Evolutionary conservation across 2,113 vertebrate species (phyloP), one percentile per base, ranked within the genome.

Genomic region (Eonycteris spelaea): DNA sequence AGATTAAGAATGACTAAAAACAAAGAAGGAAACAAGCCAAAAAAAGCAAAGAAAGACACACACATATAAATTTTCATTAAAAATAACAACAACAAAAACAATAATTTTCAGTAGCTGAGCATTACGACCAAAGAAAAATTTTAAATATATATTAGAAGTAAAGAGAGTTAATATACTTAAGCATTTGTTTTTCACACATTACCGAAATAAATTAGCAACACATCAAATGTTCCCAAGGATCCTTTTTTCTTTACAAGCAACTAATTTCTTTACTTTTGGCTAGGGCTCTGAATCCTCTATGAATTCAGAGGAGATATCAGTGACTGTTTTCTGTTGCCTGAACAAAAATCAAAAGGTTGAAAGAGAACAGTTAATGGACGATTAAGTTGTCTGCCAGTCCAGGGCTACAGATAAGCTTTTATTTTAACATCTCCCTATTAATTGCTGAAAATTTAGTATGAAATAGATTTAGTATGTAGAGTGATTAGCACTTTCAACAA

Each of bases 161-260:
- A 75, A 90, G 40, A 92, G 6, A 61, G n/a, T 85, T 59, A 82
- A 51, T 59, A 35, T 33, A 65, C 3, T 70, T 75, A 86, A 57
- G 3, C 8, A 74, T 78, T 86, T 55, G 11, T 51, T 87, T 33
- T 68, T 85, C 24, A 35, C 30, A 71, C 67, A 77, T 14, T 68
- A 82, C 18, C 30, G 59, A 71, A 87, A 80, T 90, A 94, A 96
- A 91, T 30, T 55, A 91, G 14, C 53, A 74, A 89, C 40, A 86
- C 4, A 82, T 91, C 33, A 91, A 67, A 78, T 45, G 33, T 45
- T 15, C 16, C 40, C 9, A 61, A 33, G 26, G 6, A 19, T 90
- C 83, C 40, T 89, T 53, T 79, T 83, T 82, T 74, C 67, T 95
- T 85, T 94, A 45, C 9, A 92, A 95, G 19, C 28, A 82, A 61